A percentile compares a stretch with the other conserved stretches of the same genome.
Evolutionary conservation across 2,797 vertebrate species (phyloP).

Genomic region (Danio albolineatus): DNA sequence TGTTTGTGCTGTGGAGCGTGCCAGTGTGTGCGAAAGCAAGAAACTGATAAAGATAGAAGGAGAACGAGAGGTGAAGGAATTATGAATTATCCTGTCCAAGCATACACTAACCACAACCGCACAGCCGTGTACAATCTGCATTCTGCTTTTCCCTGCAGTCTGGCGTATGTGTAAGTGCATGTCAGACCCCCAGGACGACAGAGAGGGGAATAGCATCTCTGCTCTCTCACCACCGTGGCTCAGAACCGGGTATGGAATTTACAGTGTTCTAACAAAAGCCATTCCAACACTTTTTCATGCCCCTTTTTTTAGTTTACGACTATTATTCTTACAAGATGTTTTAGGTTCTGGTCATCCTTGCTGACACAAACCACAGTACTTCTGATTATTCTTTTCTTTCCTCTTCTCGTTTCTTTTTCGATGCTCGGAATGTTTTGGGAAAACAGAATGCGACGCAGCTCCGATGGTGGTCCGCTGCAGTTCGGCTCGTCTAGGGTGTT

Average conservation of each 20-base stretch:
- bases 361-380: constrained; percentile 71
- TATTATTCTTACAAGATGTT: constrained; percentile 78
- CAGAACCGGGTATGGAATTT: constrained; percentile 71
- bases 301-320: constrained; percentile 51
- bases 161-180: constrained; percentile 39
- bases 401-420: constrained; percentile 54
- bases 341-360: constrained; percentile 69
- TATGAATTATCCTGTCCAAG: constrained; percentile 43
- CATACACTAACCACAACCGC: constrained; percentile 65
- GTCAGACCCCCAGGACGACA: constrained; percentile 39
- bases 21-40: constrained; percentile 16
- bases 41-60: constrained; percentile 32
- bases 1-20: constrained; percentile 33
- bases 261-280: constrained; percentile 76
- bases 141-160: constrained; percentile 53
- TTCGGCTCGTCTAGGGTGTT: constrained; percentile 31
- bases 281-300: constrained; percentile 54
- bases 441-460: constrained; percentile 67
- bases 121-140: constrained; percentile 62
- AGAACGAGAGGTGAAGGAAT: constrained; percentile 38
- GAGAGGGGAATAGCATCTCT: constrained; percentile 54
- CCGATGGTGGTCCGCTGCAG: constrained; percentile 70
- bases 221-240: constrained; percentile 55
- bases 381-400: constrained; percentile 69
- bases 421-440: constrained; percentile 67